Evolutionary conservation across 1,140 invertebrate species (phyloP), one percentile per base, ranked within the genome.

Genomic region (Pseudomyrmex pallidus): DNA sequence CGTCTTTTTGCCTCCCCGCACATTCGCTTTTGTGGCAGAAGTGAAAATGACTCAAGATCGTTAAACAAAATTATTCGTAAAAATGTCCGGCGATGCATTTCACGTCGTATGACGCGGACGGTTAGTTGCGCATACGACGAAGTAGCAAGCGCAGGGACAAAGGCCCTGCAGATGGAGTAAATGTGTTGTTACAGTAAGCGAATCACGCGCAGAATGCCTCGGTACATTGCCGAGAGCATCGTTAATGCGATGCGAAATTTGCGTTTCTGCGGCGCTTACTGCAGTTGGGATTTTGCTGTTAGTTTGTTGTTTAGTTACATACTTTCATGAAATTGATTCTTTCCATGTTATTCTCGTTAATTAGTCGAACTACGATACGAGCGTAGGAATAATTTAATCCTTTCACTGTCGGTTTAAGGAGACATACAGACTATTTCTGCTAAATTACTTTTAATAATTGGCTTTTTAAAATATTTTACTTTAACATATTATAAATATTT

Each of bases 151-250:
- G 48, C 13, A 20, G 35, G 12, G 15, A 52, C 67, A 70, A 70
- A 54, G 67, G 48, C 48, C 20, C 8, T n/a, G 50, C 67, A 52
- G 67, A 20, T 68, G 48, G 67, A 70, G 50, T 54, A 54, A 54
- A 54, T 54, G 67, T 70, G 50, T n/a, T 35, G 54, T 70, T 70
- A 52, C n/a, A 52, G 20, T 7, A 5, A n/a, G 17, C 64, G 67
- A 70, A 70, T 54, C 17, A 54, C 50, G 22, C 67, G 15, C 13
- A 35, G 67, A 54, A 70, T 25, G 66, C 13, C 48, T 52, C 15
- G 66, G 66, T 70, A 22, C 67, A 54, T 70, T 35, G 67, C 52
- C 67, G 17, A 70, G 13, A n/a, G 50, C 9, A 54, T 17, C 7
- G 13, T 56, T 54, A 50, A 68, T 10, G 66, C 48, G 66, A 54